phyloP scores from a whole-genome alignment of 1,140 invertebrate genomes.

The Epicauta chinensis region DNA sequence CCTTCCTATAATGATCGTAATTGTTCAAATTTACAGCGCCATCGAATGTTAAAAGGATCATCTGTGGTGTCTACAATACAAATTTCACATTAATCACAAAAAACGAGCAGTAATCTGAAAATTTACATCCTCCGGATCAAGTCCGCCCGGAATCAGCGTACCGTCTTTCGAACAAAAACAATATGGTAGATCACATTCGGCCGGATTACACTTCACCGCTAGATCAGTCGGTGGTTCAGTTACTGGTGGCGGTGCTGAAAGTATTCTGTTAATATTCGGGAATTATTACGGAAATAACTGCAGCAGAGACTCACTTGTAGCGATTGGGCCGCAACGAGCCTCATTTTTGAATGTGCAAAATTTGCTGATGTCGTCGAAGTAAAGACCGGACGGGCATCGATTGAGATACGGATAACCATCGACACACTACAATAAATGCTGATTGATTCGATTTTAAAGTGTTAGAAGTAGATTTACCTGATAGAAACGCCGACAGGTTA shows the following conservation, averaged over 20 bases:
- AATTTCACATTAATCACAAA: not conserved
- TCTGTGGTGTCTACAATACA: conserved; percentile 76
- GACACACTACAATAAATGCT: conserved; percentile 60
- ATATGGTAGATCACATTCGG: conserved; percentile 76
- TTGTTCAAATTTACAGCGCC: conserved; percentile 90
- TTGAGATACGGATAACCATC: conserved; percentile 81
- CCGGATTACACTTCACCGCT: conserved; percentile 69
- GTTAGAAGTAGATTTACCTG: conserved; percentile 52
- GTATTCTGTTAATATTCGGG: conserved; percentile 2
- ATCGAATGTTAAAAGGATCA: conserved; percentile 89
- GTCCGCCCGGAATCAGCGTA: conserved; percentile 73
- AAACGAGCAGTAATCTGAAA: not conserved
- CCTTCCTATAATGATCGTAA: conserved; percentile 79
- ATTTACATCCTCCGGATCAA: conserved; percentile 73
- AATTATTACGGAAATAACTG: no score
- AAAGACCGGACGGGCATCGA: conserved; percentile 80
- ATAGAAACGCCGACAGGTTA: conserved; percentile 80
- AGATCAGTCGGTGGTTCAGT: conserved; percentile 74
- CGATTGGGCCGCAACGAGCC: conserved; percentile 82
- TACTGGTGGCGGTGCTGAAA: conserved; percentile 66
- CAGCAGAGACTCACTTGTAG: conserved; percentile 64
- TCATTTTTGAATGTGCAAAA: conserved; percentile 87
- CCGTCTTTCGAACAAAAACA: conserved; percentile 92
- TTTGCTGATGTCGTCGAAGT: conserved; percentile 86
- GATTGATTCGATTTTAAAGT: not conserved